Percentiles rank a stretch among this genome's conserved stretches.
Conservation (phyloP, 2,888 invertebrate species). For the Lucinisca nassula region DNA sequence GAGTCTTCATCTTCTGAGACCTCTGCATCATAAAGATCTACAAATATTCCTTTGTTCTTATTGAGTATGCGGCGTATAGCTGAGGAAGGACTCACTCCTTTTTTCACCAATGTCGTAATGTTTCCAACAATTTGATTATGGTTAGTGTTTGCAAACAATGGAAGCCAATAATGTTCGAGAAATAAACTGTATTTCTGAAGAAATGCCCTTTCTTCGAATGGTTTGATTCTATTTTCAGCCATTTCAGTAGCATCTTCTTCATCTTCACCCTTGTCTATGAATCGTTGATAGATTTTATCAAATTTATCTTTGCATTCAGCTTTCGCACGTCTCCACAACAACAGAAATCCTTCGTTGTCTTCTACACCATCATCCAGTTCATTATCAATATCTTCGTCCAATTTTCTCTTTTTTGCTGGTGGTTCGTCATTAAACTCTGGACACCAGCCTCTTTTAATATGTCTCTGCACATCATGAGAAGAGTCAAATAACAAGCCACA, state of each 20-base stretch:
- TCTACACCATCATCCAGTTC: no score
- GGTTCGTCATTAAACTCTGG: constrained; percentile 32
- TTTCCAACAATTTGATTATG: constrained; percentile 5
- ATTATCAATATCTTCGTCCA: not conserved
- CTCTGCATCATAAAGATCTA: constrained; percentile 34
- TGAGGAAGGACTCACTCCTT: constrained; percentile 6
- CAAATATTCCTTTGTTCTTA: constrained; percentile 26
- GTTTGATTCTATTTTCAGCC: not conserved
- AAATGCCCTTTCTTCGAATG: not conserved
- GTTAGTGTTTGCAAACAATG: not conserved
- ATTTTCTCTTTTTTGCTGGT: not conserved
- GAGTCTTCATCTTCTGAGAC: constrained; percentile 17
- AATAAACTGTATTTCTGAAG: constrained; percentile 1
- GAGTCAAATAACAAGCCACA: constrained; percentile 45
- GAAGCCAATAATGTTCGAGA: constrained; percentile 18
- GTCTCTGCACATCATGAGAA: not conserved
- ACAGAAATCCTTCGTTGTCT: no score
- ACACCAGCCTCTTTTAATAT: not conserved
- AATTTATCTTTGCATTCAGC: no score
- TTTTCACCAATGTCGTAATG: constrained; percentile 2
- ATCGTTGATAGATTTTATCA: not conserved
- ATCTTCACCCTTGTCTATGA: not conserved
- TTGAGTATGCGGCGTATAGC: constrained; percentile 24
- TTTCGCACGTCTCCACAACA: no score
- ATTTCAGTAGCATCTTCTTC: not conserved